A percentile compares a stretch with the other conserved stretches of the same genome.
These are phyloP conservation scores for Tiaroga cobitis DNA, from an alignment of 2,797 vertebrate species.

Conservation along the genomic window DNA sequence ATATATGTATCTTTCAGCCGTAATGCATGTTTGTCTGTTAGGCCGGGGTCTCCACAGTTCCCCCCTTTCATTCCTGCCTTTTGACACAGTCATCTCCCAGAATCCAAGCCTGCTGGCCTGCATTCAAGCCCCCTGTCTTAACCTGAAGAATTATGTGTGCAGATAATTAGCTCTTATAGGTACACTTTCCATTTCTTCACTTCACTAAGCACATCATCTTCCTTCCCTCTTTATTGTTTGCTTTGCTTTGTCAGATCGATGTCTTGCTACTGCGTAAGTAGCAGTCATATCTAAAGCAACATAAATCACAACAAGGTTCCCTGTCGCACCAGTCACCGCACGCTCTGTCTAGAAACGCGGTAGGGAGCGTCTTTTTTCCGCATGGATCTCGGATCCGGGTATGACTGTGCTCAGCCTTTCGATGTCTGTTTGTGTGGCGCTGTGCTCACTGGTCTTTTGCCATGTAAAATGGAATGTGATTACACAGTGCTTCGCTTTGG, in stretches of 20 bases:
- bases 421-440: slow-evolving; percentile 56
- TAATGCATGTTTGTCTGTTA: slow-evolving; percentile 38
- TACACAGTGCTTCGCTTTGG: slow-evolving; percentile 60
- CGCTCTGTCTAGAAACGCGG: slow-evolving; percentile 65
- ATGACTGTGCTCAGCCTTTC: slow-evolving; percentile 42
- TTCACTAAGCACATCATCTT: slow-evolving; percentile 86
- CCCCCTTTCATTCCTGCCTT: slow-evolving; percentile 64
- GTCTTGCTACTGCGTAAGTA: slow-evolving; percentile 85
- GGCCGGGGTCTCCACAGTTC: slow-evolving; percentile 27
- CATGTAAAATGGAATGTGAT: slow-evolving; percentile 61
- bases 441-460: slow-evolving; percentile 72
- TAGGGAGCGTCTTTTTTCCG: slow-evolving; percentile 57
- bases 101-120: slow-evolving; percentile 70
- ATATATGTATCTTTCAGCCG: slow-evolving; percentile 3
- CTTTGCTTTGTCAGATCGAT: slow-evolving; percentile 87
- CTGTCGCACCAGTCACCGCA: slow-evolving; percentile 74
- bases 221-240: slow-evolving; percentile 86
- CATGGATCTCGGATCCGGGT: not conserved
- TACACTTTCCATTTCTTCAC: slow-evolving; percentile 85
- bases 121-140: slow-evolving; percentile 77
- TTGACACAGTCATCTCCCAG: slow-evolving; percentile 64
- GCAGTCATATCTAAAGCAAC: slow-evolving; percentile 82
- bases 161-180: slow-evolving; percentile 86
- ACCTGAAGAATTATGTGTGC: slow-evolving; percentile 85
- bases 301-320: slow-evolving; percentile 84